These are phyloP conservation scores for Conops quadrifasciatus DNA, from an alignment of 2,888 invertebrate genomes.

Conservation along the genomic window DNA sequence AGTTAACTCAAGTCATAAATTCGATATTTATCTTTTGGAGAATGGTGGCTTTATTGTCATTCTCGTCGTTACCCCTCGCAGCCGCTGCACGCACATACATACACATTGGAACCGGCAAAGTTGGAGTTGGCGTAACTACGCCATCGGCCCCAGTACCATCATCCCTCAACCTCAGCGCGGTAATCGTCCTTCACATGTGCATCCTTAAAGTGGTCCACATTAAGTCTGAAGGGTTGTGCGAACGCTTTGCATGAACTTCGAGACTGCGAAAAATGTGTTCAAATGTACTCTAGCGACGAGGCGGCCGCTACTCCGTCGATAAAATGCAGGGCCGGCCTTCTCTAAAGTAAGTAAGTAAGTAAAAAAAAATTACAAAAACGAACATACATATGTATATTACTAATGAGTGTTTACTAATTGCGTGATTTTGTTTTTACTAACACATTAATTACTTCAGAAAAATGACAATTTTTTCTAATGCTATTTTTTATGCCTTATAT, in stretches of 20 bases:
- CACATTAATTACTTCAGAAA: too few relatives aligned
- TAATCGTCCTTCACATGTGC: constrained; percentile 35
- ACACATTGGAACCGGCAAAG: too few relatives aligned
- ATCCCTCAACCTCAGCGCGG: constrained; percentile 17
- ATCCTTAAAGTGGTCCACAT: constrained; percentile 35
- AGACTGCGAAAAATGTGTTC: constrained; percentile 22
- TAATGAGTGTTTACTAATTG: too few relatives aligned
- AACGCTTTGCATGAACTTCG: constrained; percentile 15
- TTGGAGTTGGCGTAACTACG: too few relatives aligned
- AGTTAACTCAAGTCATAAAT: constrained; percentile 65
- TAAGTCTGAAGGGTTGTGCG: constrained; percentile 31
- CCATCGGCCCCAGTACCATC: not conserved
- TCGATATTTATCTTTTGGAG: constrained; percentile 63
- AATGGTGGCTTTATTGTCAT: constrained; percentile 20
- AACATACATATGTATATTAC: too few relatives aligned
- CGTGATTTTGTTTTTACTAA: too few relatives aligned
- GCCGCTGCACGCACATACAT: too few relatives aligned
- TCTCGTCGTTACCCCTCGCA: constrained; percentile 45
- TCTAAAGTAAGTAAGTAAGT: too few relatives aligned
- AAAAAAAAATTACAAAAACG: too few relatives aligned
- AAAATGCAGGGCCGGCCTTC: too few relatives aligned
- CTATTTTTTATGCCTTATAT: too few relatives aligned
- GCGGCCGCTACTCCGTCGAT: constrained; percentile 7
- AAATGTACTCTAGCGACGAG: constrained; percentile 12
- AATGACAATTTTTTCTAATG: too few relatives aligned